Base-by-base conservation (phyloP, 2,797 vertebrate genomes). In the Typhlichthys eigenmanni region DNA sequence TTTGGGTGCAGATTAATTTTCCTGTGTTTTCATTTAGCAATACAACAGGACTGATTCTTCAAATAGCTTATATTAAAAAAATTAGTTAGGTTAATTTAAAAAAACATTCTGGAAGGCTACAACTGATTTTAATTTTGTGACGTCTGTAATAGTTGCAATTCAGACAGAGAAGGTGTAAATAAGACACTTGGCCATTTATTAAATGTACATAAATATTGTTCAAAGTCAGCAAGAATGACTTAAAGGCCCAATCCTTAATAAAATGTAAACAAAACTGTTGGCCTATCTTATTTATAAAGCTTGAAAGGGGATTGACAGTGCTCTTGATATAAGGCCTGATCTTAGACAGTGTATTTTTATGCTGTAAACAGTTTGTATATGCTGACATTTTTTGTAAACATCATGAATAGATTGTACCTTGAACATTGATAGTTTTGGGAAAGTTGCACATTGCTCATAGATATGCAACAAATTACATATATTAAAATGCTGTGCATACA, bases 151-250 rank as follows among this genome's bases (percentile, higher is more conserved):
- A 87, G 71, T 71, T 45, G 84, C 53, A 78, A 56, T 8, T 68
- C 71, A 56, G 64, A 87, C 82, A 72, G 69, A 82, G 65, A 58
- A 57, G 72, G 14, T 68, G 82, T 78, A 84, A 79, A 85, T 85
- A 82, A 89, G 78, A 84, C 73, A 80, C 69, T 88, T 13, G 13
- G 86, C 84, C 87, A 87, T 93, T 93, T 92, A 93, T 90, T 93
- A 91, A 92, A 91, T 88, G 85, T 89, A 89, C 88, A 88, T 84
- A 91, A 87, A 91, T 86, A 85, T 84, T 87, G 85, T 89, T 89
- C 66, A 86, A 89, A 88, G 86, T 85, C 63, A 76, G 79, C 84
- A 80, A 89, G 74, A 81, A 84, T 59, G 74, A 80, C 70, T 79
- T 80, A 63, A 85, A 85, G 78, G 66, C 81, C 69, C 83, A 84